Base-by-base conservation (phyloP, 2,888 invertebrate genomes). In the Euspilapteryx auroguttella region DNA sequence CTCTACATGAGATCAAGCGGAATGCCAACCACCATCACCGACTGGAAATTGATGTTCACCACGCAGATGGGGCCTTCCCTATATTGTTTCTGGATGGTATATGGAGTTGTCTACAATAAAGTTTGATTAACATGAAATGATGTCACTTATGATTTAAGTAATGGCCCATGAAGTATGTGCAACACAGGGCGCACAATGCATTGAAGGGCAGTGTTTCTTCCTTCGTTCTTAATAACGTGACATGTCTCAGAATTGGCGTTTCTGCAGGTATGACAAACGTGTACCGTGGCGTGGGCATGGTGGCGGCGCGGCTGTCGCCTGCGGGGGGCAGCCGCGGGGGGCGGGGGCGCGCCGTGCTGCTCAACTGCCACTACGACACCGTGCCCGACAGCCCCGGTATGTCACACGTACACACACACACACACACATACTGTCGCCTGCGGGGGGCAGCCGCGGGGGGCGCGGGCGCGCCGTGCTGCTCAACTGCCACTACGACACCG, bases 201-300 rank as follows among this genome's bases (percentile, higher is more conserved):
- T 25, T 13, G 25, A 10, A 14, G n/a, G 14, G 4, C 14, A 3
- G n/a, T 12, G 12, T 8, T 23, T 3, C 3, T 3, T n/a, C n/a
- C n/a, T n/a, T n/a, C n/a, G n/a, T n/a, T n/a, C n/a, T n/a, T n/a
- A n/a, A n/a, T n/a, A n/a, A n/a, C n/a, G n/a, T n/a, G n/a, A n/a
- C n/a, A n/a, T n/a, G n/a, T n/a, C n/a, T n/a, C n/a, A n/a, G 4
- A 8, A 10, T 14, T 25, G 32, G 28, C 27, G 23, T 29, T 11
- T 12, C 15, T 7, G 34, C 52, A 65, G 66, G 87, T 25, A 85
- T 90, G 80, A 89, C 87, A 29, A 87, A 87, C 61, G 82, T 86
- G 39, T 95, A 96, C 62, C 80, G 83, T 41, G 87, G 87, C 63
- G 84, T 89, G 39, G 85, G 86, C 54, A 92, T 89, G 66, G 81